Evolutionary conservation across 2,113 vertebrate species (phyloP), one percentile per base, ranked within the genome.

Genomic region (Oceanites oceanicus): DNA sequence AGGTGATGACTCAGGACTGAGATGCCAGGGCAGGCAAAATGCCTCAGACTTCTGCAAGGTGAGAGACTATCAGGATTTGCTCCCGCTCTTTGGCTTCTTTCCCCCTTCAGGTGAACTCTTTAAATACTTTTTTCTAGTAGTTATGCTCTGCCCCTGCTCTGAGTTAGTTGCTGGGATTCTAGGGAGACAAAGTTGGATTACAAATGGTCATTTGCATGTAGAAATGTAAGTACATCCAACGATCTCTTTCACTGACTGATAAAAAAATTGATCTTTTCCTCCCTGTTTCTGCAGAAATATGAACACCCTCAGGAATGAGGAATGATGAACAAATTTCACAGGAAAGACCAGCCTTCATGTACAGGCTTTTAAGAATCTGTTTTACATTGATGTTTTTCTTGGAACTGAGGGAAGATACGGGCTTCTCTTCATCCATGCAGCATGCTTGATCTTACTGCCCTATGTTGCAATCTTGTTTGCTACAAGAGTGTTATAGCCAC

Each of bases 361-460:
- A 25, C 8, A 66, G 20, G 3, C 25, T 73, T 90, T 61, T 76
- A 78, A 68, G 26, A 65, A 13, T 19, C 23, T 68, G 4, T 13
- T 29, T 86, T 32, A 9, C 7, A 9, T 3, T 25, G 20, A 17
- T 55, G 5, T 4, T 50, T 74, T 79, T 73, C 22, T 30, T 62
- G 67, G 8, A 63, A 42, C 14, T 6, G 15, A 63, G 22, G 34
- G 47, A 63, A 55, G 15, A 13, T 15, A 25, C 0, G 0, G 27
- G 10, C 34, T 58, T 52, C 12, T 50, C 17, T 85, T 86, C 26
- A 26, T 21, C 40, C 8, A 9, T 1, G 2, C 13, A 53, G 21
- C 11, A 3, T 29, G 5, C 27, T 82, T 34, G 4, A 20, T 23
- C 32, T 77, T 45, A 19, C 36, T 58, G 34, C 34, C 13, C 1